Percentiles rank a stretch among this genome's conserved stretches.
These are phyloP conservation scores for Isaurus tuberculatus DNA, from an alignment of 92 coral and sea anemone genomes.

Conservation along the genomic window DNA sequence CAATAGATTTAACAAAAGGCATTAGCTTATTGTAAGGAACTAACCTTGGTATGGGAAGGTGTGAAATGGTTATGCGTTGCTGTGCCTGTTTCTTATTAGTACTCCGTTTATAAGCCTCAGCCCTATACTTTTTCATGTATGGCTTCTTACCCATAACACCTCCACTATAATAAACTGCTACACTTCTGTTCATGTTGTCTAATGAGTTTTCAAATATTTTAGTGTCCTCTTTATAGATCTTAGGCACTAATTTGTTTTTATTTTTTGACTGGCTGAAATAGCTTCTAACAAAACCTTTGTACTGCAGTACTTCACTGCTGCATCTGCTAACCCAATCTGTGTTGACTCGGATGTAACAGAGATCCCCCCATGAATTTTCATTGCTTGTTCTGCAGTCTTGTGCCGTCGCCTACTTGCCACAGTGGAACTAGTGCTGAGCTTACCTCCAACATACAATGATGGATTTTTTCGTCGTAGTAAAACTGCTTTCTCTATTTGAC, in stretches of 20 bases:
- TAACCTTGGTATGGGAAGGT: conserved; percentile 14
- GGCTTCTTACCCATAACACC: conserved; percentile 58
- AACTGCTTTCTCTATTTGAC: background rate
- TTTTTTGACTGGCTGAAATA: background rate
- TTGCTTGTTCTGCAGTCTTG: conserved; percentile 45
- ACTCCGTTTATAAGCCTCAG: conserved; percentile 26
- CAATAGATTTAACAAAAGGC: background rate
- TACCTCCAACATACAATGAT: background rate
- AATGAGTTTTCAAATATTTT: conserved; percentile 35
- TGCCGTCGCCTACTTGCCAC: background rate
- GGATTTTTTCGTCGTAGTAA: background rate
- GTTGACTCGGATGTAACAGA: conserved; percentile 24
- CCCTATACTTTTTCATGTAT: conserved; percentile 27
- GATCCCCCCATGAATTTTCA: conserved; percentile 54
- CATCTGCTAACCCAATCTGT: conserved; percentile 45
- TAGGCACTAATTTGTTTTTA: conserved; percentile 24
- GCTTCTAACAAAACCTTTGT: background rate
- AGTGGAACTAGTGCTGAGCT: conserved; percentile 1
- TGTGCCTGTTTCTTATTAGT: conserved; percentile 21
- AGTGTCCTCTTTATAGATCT: background rate
- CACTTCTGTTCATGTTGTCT: conserved; percentile 38
- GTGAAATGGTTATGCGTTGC: conserved; percentile 37
- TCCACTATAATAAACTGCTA: conserved; percentile 43
- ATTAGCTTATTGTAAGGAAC: background rate
- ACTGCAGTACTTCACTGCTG: conserved; percentile 26